phyloP scores from a whole-genome alignment of 1,140 invertebrate genomes.

The Leptestheria dahalacensis region DNA sequence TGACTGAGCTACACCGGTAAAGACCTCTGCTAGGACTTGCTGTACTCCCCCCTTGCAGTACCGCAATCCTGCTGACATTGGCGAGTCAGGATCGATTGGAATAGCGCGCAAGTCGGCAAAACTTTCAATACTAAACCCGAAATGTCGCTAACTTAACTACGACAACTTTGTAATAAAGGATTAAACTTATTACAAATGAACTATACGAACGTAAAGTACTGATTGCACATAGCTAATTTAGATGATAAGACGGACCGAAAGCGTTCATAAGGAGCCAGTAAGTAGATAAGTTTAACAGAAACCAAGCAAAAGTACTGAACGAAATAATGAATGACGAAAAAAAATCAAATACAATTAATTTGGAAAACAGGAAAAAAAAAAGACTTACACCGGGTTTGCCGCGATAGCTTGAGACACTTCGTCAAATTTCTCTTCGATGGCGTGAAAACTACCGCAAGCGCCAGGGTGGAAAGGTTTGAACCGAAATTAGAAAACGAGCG shows the following conservation, averaged over 20 bases:
- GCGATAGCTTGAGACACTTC: slow-evolving; percentile 59
- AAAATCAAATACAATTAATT: neutral
- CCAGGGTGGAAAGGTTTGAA: neutral
- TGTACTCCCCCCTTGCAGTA: neutral
- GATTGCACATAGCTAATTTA: too few species aligned
- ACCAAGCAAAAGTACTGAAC: slow-evolving; percentile 4
- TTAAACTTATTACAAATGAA: too few species aligned
- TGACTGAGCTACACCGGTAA: too few species aligned
- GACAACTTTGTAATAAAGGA: too few species aligned
- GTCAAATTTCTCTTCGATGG: slow-evolving; percentile 55
- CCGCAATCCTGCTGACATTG: neutral
- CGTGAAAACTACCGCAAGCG: slow-evolving; percentile 19
- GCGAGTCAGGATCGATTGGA: neutral
- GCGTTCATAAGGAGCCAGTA: too few species aligned
- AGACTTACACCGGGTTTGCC: slow-evolving; percentile 46
- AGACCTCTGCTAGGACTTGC: neutral
- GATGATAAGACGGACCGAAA: too few species aligned
- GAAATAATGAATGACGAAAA: neutral
- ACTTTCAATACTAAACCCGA: neutral
- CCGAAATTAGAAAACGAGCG: neutral
- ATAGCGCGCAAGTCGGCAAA: neutral
- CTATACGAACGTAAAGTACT: too few species aligned
- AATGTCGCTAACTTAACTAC: too few species aligned
- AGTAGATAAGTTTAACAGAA: too few species aligned
- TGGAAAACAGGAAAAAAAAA: slow-evolving; percentile 18